Evolutionary conservation across 2,113 vertebrate species (phyloP), one percentile per base, ranked within the genome.

Genomic region (Mugil cephalus): DNA sequence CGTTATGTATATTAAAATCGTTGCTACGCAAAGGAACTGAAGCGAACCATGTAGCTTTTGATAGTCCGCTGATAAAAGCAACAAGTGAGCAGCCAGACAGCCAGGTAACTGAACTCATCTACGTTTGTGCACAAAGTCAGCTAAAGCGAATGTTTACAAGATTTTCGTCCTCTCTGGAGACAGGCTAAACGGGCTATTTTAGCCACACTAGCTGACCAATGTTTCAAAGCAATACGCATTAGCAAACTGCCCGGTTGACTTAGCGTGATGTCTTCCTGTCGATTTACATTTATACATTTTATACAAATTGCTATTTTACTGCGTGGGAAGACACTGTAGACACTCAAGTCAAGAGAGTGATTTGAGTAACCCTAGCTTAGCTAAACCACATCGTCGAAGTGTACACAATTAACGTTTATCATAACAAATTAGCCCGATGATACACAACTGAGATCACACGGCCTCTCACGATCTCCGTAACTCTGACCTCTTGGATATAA

Each of bases 11-110:
- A 30, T 5, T 30, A 5, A 3, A 30, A 30, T 30, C 5, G 24
- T 30, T 30, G 24, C 5, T 30, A 30, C 24, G 24, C 24, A 30
- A 30, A 30, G 24, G 24, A 30, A 30, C 2, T 30, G 6, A 2
- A 39, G 55, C 38, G 0, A 66, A 46, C 36, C n/a, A 10, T n/a
- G 3, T 11, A 39, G 4, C 46, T 36, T 2, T 7, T n/a, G 24
- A 39, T 11, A 15, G 39, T 48, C 14, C 7, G 10, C 13, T 36
- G 43, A 14, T 63, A 45, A 54, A 43, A 77, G 63, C 76, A 86
- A 83, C 84, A 80, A 45, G 64, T 83, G 59, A 66, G 18, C 17
- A 1, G 21, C 8, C 11, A 58, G n/a, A 15, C 17, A 1, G 21
- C 8, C 11, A 58, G 19, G 13, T 52, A 70, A 2, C 9, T 2